phyloP scores from a whole-genome alignment of 2,113 vertebrate genomes.

The Syngnathus scovelli region DNA sequence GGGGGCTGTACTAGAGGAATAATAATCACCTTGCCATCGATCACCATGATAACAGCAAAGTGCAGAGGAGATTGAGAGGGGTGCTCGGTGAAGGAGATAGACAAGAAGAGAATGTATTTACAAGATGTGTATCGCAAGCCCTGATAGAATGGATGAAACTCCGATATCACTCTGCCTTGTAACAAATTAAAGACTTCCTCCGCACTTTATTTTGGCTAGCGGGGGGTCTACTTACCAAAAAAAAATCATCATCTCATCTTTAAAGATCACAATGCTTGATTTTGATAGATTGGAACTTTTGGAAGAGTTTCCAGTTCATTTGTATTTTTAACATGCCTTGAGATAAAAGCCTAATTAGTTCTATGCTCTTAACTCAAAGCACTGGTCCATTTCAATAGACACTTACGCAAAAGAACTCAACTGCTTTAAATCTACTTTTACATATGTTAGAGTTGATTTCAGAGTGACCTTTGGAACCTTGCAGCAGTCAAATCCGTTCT shows the following conservation, averaged over 20 bases:
- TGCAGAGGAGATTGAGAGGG: slow-evolving; percentile 45
- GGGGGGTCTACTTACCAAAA: slow-evolving; percentile 29
- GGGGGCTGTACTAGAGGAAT: slow-evolving; percentile 55
- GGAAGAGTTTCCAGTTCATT: too few relatives aligned
- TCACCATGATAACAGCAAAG: slow-evolving; percentile 55
- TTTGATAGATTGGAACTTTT: neutral
- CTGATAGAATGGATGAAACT: slow-evolving; percentile 56
- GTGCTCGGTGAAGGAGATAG: slow-evolving; percentile 17
- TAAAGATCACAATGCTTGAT: slow-evolving; percentile 15
- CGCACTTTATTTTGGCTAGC: slow-evolving; percentile 38
- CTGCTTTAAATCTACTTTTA: slow-evolving; percentile 38
- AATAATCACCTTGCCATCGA: slow-evolving; percentile 66
- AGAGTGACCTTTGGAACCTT: slow-evolving; percentile 56
- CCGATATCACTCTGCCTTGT: slow-evolving; percentile 47
- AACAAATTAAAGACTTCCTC: slow-evolving; percentile 59
- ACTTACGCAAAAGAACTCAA: slow-evolving; percentile 44
- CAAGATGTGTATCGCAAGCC: slow-evolving; percentile 47
- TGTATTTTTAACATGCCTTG: too few relatives aligned
- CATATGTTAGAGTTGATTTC: slow-evolving; percentile 46
- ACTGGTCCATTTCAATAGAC: slow-evolving; percentile 31
- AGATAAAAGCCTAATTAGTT: too few relatives aligned
- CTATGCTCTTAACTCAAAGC: neutral
- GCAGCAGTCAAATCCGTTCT: slow-evolving; percentile 56
- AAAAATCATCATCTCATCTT: slow-evolving; percentile 26
- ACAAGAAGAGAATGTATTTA: slow-evolving; percentile 45